These are phyloP conservation scores for Hyperoplus lanceolatus DNA, from an alignment of 2,797 vertebrate species.

Conservation along the genomic window DNA sequence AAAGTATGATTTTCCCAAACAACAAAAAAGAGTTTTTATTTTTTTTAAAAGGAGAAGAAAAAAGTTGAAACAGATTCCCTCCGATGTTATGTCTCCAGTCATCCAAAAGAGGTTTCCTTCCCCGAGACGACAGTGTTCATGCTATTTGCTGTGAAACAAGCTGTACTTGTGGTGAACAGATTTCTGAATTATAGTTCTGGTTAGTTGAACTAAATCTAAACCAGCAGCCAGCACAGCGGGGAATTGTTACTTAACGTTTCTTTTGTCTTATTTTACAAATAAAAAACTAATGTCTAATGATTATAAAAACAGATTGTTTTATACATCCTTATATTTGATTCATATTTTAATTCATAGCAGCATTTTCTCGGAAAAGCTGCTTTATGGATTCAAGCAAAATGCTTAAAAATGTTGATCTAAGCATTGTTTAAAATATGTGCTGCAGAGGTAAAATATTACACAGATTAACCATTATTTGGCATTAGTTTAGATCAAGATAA, in stretches of 20 bases:
- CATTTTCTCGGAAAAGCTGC: background rate
- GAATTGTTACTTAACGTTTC: slow-evolving; percentile 47
- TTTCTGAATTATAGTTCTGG: slow-evolving; percentile 32
- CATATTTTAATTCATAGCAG: background rate
- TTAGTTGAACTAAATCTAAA: slow-evolving; percentile 43
- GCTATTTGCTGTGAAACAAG: slow-evolving; percentile 40
- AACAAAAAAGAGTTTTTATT: background rate
- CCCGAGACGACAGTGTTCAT: slow-evolving; percentile 28
- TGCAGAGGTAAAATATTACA: too few relatives aligned
- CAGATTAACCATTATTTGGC: background rate
- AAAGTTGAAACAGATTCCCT: slow-evolving; percentile 24
- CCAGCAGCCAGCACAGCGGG: slow-evolving; percentile 44
- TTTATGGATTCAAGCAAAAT: background rate
- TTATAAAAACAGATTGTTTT: background rate
- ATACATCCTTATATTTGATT: background rate
- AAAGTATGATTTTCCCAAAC: slow-evolving; percentile 14
- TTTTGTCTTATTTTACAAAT: slow-evolving; percentile 35
- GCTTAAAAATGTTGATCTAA: background rate
- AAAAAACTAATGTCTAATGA: background rate
- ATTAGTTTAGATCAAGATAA: background rate
- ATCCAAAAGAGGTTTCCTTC: slow-evolving; percentile 39
- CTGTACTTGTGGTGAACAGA: slow-evolving; percentile 29
- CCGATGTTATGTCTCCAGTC: slow-evolving; percentile 26
- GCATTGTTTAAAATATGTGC: too few relatives aligned
- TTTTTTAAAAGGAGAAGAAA: slow-evolving; percentile 8